phyloP scores from a whole-genome alignment of 2,888 invertebrate species.

The Criorhina ranunculi region DNA sequence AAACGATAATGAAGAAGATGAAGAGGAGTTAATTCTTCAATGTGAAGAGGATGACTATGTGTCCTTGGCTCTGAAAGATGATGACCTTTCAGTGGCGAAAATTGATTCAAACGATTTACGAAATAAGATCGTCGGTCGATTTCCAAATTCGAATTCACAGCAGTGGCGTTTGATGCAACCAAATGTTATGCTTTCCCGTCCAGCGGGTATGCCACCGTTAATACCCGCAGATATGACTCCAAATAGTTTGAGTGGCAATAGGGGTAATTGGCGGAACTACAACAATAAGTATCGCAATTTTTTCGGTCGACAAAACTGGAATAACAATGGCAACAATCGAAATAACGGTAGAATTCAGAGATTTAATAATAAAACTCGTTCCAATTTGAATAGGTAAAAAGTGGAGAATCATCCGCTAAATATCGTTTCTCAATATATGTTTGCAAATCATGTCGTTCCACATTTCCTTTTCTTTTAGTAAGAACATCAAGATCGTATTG shows the following conservation, averaged over 20 bases:
- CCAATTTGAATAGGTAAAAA: constrained; percentile 53
- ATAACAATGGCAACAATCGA: constrained; percentile 42
- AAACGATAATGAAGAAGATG: constrained; percentile 37
- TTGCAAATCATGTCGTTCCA: not conserved
- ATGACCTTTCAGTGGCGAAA: not conserved
- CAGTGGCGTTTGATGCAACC: constrained; percentile 78
- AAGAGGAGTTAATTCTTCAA: constrained; percentile 30
- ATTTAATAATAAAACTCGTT: constrained; percentile 33
- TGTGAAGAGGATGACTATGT: constrained; percentile 54
- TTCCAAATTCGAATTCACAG: constrained; percentile 62
- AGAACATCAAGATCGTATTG: constrained; percentile 76
- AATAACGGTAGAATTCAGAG: constrained; percentile 56
- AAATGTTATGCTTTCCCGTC: constrained; percentile 77
- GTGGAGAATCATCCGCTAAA: not conserved
- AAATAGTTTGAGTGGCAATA: constrained; percentile 12
- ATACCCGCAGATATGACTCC: constrained; percentile 69
- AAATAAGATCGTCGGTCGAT: constrained; percentile 44
- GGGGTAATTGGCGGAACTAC: constrained; percentile 43
- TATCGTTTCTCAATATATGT: no score
- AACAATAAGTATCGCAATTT: constrained; percentile 23
- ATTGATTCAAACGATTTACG: constrained; percentile 44
- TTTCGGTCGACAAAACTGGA: constrained; percentile 44
- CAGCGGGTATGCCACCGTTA: constrained; percentile 78
- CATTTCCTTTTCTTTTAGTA: constrained; percentile 66
- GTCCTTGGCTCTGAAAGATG: constrained; percentile 33